phyloP scores from a whole-genome alignment of 2,888 invertebrate species.

The Dicyrtoma fusca region DNA sequence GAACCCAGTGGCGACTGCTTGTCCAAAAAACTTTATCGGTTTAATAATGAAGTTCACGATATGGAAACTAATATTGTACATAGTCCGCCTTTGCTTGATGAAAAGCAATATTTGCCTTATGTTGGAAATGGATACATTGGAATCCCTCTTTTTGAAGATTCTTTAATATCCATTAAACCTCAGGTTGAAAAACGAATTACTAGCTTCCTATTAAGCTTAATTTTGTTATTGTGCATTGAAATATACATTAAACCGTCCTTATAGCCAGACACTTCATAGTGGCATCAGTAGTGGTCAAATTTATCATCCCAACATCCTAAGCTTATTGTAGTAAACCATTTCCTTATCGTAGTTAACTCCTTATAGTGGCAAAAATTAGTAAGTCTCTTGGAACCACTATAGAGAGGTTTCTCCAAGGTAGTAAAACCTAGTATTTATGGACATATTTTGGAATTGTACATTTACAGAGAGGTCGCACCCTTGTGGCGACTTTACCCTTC shows the following conservation, averaged over 20 bases:
- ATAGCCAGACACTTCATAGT: no score
- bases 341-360: no score
- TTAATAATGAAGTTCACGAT: conserved; percentile 66
- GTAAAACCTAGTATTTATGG: neutral
- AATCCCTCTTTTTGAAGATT: conserved; percentile 67
- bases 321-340: no score
- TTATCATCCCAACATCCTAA: no score
- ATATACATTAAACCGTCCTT: no score
- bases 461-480: conserved; percentile 64
- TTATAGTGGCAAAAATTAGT: no score
- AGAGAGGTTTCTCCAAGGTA: no score
- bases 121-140: conserved; percentile 77
- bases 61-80: conserved; percentile 72
- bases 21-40: conserved; percentile 68
- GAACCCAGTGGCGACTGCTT: conserved; percentile 68
- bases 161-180: conserved; percentile 69
- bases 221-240: no score
- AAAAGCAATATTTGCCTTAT: conserved; percentile 71
- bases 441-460: neutral
- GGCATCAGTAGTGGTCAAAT: no score
- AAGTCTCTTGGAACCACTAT: neutral
- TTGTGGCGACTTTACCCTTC: conserved; percentile 70
- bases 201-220: no score
- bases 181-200: conserved; percentile 43
- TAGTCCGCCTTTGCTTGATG: conserved; percentile 63